phyloP scores from a whole-genome alignment of 2,888 invertebrate species.

The Thyatira batis region DNA sequence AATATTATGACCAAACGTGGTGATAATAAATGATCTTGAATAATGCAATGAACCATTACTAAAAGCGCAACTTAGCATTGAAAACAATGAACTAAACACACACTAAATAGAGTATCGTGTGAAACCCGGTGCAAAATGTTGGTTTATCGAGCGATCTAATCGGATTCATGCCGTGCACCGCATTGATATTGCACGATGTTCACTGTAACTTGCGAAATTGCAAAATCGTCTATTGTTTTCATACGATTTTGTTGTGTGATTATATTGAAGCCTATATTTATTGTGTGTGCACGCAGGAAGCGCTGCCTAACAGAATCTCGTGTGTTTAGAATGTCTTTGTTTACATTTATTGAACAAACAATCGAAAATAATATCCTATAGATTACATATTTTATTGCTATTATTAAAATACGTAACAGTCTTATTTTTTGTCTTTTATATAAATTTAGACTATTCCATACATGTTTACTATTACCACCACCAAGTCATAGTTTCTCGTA shows the following conservation, averaged over 20 bases:
- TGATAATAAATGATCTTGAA: slow-evolving; percentile 24
- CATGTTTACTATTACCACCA: too few species aligned
- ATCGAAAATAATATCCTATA: too few species aligned
- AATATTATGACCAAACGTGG: neutral
- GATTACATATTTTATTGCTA: too few species aligned
- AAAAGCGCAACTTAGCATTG: slow-evolving; percentile 41
- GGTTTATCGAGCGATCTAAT: slow-evolving; percentile 63
- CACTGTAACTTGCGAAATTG: slow-evolving; percentile 47
- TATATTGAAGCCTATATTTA: slow-evolving; percentile 28
- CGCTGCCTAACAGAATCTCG: neutral
- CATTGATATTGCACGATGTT: slow-evolving; percentile 59
- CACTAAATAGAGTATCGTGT: slow-evolving; percentile 45
- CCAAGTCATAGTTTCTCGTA: too few species aligned
- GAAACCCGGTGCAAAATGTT: slow-evolving; percentile 43
- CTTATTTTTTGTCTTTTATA: too few species aligned
- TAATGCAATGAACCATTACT: slow-evolving; percentile 49
- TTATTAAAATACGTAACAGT: too few species aligned
- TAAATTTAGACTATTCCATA: too few species aligned
- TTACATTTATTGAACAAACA: too few species aligned
- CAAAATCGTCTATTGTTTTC: slow-evolving; percentile 54
- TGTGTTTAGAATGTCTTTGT: neutral
- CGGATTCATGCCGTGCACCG: slow-evolving; percentile 47
- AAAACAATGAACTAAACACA: slow-evolving; percentile 54
- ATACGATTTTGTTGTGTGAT: slow-evolving; percentile 47
- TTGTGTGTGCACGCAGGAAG: slow-evolving; percentile 6